A percentile compares a stretch with the other conserved stretches of the same genome.
These are phyloP conservation scores for Harlomillsia oculata DNA, from an alignment of 1,140 invertebrate genomes.

Conservation along the genomic window DNA sequence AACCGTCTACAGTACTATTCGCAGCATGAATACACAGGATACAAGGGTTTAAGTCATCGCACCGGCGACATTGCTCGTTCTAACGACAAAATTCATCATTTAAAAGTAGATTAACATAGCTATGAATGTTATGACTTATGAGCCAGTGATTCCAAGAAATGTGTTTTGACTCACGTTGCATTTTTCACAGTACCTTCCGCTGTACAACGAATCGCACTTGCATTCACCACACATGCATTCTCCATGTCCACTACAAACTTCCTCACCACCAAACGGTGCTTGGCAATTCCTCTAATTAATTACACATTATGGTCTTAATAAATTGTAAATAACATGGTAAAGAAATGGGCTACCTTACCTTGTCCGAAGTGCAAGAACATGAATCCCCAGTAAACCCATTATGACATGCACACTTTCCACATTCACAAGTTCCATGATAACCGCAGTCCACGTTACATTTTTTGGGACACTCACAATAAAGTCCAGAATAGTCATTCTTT, in stretches of 20 bases:
- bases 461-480: too few relatives aligned
- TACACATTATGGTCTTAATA: background rate
- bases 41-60: too few relatives aligned
- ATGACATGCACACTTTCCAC: conserved; percentile 54
- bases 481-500: too few relatives aligned
- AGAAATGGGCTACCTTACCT: background rate
- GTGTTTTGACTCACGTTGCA: background rate
- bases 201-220: conserved; percentile 6
- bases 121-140: too few relatives aligned
- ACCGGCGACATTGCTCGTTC: too few relatives aligned
- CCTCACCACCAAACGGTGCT: background rate
- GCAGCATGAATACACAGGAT: too few relatives aligned
- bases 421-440: conserved; percentile 17
- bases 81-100: too few relatives aligned
- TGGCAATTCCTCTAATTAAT: conserved; percentile 1
- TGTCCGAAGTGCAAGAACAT: conserved; percentile 59
- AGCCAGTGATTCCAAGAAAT: too few relatives aligned
- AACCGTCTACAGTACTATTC: too few relatives aligned
- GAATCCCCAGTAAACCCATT: conserved; percentile 65
- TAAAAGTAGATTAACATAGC: too few relatives aligned
- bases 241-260: conserved; percentile 67
- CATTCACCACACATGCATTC: conserved; percentile 47
- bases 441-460: too few relatives aligned
- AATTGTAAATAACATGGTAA: too few relatives aligned
- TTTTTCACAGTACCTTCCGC: conserved; percentile 14